phyloP scores from a whole-genome alignment of 2,797 vertebrate species.

The Xerus rutilus region DNA sequence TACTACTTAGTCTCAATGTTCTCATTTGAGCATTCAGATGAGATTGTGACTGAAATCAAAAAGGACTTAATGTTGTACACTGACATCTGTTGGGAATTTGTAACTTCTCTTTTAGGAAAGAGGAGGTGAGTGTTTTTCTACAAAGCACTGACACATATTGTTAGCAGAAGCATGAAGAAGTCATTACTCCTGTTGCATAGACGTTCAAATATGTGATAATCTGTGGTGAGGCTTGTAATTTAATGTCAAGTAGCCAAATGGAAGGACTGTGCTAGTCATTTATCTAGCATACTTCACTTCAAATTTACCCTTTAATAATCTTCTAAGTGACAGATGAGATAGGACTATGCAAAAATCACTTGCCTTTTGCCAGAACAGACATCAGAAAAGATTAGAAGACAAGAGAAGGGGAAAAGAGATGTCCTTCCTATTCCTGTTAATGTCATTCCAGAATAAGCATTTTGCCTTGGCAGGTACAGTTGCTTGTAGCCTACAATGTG shows the following conservation, averaged over 20 bases:
- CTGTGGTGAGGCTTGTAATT: background rate
- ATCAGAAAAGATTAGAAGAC: background rate
- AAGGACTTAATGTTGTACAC: background rate
- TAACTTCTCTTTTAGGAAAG: background rate
- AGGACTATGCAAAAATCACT: background rate
- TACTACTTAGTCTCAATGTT: background rate
- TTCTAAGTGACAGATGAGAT: background rate
- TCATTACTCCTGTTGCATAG: background rate
- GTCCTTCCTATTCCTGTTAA: background rate
- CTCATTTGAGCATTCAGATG: background rate
- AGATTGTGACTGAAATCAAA: background rate
- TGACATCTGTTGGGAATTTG: background rate
- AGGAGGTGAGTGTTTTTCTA: background rate
- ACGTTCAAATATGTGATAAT: background rate
- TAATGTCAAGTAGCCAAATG: background rate
- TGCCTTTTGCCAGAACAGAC: background rate
- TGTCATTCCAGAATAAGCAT: background rate
- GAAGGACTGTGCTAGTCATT: background rate
- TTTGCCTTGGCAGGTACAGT: background rate
- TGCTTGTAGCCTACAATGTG: background rate
- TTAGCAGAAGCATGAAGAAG: slow-evolving; percentile 30
- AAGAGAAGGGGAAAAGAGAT: background rate
- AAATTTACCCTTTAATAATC: background rate
- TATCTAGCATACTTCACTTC: background rate
- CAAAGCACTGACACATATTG: background rate